A percentile compares a stretch with the other conserved stretches of the same genome.
phyloP scores from a whole-genome alignment of 2,113 vertebrate species.

The Syngnathoides biaculeatus region DNA sequence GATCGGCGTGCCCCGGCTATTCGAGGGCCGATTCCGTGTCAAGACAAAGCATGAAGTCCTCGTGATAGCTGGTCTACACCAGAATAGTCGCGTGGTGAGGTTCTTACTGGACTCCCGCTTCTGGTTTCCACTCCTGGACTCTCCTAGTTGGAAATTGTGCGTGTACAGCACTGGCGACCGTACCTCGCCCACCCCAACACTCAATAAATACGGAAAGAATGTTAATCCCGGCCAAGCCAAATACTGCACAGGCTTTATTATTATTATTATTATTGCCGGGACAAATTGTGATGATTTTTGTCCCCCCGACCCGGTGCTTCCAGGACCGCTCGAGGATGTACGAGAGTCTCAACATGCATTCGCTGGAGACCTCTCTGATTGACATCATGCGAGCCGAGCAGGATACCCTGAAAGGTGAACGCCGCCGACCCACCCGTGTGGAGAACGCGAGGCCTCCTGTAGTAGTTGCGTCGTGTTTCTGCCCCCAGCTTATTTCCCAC shows the following conservation, averaged over 20 bases:
- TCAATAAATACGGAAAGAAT: slow-evolving; percentile 65
- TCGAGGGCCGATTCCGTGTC: background rate
- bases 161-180: slow-evolving; percentile 8
- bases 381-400: slow-evolving; percentile 99
- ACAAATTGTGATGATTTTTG: background rate
- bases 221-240: slow-evolving; percentile 57
- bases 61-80: background rate
- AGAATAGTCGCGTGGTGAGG: background rate
- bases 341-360: slow-evolving; percentile 98
- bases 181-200: slow-evolving; percentile 30
- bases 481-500: slow-evolving; percentile 49
- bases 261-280: background rate
- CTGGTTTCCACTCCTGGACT: slow-evolving; percentile 26
- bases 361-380: slow-evolving; percentile 95
- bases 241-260: slow-evolving; percentile 33
- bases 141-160: background rate
- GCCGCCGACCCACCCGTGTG: background rate
- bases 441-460: background rate
- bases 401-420: slow-evolving; percentile 95
- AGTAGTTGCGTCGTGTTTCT: slow-evolving; percentile 47
- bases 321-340: slow-evolving; percentile 87
- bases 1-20: background rate
- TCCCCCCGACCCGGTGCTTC: too few species aligned
- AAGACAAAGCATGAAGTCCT: background rate
- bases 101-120: slow-evolving; percentile 13